These are phyloP conservation scores for Lacanobia oleracea DNA, from an alignment of 2,888 invertebrate genomes.

Conservation along the genomic window DNA sequence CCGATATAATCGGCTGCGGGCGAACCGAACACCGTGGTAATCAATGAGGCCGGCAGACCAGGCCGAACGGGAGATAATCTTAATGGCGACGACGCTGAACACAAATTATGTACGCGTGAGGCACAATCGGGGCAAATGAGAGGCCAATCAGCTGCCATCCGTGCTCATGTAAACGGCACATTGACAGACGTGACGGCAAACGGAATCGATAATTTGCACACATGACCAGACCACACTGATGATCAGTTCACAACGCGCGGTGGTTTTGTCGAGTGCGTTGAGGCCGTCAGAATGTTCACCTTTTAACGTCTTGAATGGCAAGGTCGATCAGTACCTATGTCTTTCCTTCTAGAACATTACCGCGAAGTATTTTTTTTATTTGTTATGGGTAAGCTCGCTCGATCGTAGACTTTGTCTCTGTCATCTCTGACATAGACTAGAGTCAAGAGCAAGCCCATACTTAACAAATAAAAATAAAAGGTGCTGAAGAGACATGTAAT, in stretches of 20 bases:
- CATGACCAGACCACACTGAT: slow-evolving; percentile 52
- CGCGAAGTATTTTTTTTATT: too few relatives aligned
- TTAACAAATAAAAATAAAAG: too few relatives aligned
- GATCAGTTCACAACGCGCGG: slow-evolving; percentile 34
- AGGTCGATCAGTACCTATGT: too few relatives aligned
- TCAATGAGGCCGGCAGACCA: slow-evolving; percentile 75
- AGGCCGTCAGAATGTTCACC: not conserved
- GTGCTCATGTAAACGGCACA: slow-evolving; percentile 77
- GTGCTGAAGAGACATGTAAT: too few relatives aligned
- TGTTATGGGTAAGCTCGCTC: too few relatives aligned
- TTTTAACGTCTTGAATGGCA: slow-evolving; percentile 5
- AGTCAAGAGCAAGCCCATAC: too few relatives aligned
- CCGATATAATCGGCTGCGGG: slow-evolving; percentile 46
- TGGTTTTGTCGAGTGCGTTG: slow-evolving; percentile 21
- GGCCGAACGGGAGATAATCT: slow-evolving; percentile 82
- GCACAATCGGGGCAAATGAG: slow-evolving; percentile 88
- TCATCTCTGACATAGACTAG: too few relatives aligned
- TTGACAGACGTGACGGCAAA: slow-evolving; percentile 81
- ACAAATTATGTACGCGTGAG: slow-evolving; percentile 87
- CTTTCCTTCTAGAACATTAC: too few relatives aligned
- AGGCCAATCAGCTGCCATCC: slow-evolving; percentile 85
- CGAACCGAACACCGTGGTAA: slow-evolving; percentile 65
- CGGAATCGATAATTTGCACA: slow-evolving; percentile 79
- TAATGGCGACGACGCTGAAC: slow-evolving; percentile 82
- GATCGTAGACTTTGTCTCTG: too few relatives aligned